phyloP scores from a whole-genome alignment of 2,797 vertebrate genomes.

The Myripristis murdjan region DNA sequence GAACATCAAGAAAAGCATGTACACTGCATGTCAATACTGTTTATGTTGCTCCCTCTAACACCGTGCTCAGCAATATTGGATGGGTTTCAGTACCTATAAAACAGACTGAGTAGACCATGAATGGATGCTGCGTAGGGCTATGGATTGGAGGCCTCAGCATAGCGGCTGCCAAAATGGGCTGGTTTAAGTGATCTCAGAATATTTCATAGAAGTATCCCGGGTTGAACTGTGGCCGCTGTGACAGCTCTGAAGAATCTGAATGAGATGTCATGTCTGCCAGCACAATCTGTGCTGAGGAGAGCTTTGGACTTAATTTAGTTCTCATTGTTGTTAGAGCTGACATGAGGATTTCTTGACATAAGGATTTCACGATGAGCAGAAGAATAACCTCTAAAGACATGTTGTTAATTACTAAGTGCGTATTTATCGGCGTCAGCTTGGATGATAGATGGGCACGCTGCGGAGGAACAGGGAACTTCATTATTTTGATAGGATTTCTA shows the following conservation, averaged over 20 bases:
- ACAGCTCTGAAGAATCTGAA: slow-evolving; percentile 1
- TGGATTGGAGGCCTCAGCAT: slow-evolving; percentile 33
- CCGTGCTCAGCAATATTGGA: slow-evolving; percentile 76
- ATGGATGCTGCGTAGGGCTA: slow-evolving; percentile 31
- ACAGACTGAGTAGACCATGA: slow-evolving; percentile 63
- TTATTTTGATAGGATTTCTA: slow-evolving; percentile 68
- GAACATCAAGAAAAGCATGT: slow-evolving; percentile 78
- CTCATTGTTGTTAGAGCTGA: slow-evolving; percentile 48
- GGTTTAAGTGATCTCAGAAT: slow-evolving; percentile 52
- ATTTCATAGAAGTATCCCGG: slow-evolving; percentile 16
- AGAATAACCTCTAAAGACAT: slow-evolving; percentile 28
- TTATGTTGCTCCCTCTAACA: slow-evolving; percentile 72
- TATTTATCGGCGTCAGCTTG: slow-evolving; percentile 61
- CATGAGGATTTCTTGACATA: slow-evolving; percentile 9
- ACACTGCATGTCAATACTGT: slow-evolving; percentile 71
- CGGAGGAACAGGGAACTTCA: slow-evolving; percentile 57
- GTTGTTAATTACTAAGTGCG: slow-evolving; percentile 63
- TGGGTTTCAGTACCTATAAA: slow-evolving; percentile 72
- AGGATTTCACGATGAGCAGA: slow-evolving; percentile 35
- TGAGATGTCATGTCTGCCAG: slow-evolving; percentile 15
- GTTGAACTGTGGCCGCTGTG: slow-evolving; percentile 1
- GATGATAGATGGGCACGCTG: slow-evolving; percentile 67
- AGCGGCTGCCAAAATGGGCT: slow-evolving; percentile 47
- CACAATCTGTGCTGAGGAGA: neutral
- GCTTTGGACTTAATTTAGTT: slow-evolving; percentile 43